Percentiles rank a stretch among this genome's conserved stretches.
These are phyloP conservation scores for Andricus grossulariae DNA, from an alignment of 1,140 invertebrate species.

Conservation along the genomic window DNA sequence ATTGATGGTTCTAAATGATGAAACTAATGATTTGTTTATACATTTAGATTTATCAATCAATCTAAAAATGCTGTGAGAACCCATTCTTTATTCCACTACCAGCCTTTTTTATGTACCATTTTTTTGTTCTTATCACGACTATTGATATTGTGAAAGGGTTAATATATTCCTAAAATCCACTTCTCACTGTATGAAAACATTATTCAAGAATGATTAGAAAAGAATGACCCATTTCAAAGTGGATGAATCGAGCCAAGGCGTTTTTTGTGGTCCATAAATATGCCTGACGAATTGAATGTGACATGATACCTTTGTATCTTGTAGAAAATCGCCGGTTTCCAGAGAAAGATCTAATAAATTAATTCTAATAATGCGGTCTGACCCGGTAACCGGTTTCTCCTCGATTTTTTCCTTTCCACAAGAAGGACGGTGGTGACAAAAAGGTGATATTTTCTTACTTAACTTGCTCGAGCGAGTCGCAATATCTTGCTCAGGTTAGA, in stretches of 20 bases:
- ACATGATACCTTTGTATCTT: neutral
- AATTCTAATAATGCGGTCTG: constrained; percentile 21
- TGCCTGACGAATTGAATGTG: constrained; percentile 26
- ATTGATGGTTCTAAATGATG: too few species aligned
- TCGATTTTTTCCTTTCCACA: neutral
- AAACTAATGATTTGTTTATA: too few species aligned
- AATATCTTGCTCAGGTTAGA: constrained; percentile 44
- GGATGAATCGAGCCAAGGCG: neutral
- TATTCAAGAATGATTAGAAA: constrained; percentile 3
- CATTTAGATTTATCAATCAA: too few species aligned
- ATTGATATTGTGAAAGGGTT: neutral
- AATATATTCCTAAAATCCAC: neutral
- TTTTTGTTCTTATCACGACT: too few species aligned
- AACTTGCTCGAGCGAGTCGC: constrained; percentile 43
- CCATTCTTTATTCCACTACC: too few species aligned
- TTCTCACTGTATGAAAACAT: neutral
- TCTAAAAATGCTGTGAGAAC: too few species aligned
- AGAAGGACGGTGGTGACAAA: constrained; percentile 43
- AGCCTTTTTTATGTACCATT: too few species aligned
- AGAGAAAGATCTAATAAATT: constrained; percentile 22
- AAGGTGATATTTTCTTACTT: constrained; percentile 59
- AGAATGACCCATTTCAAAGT: neutral
- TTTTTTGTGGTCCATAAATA: constrained; percentile 19
- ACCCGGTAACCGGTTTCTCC: constrained; percentile 1
- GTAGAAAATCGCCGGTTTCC: neutral